These are phyloP conservation scores for Diarsia mendica DNA, from an alignment of 2,888 invertebrate genomes.

Conservation along the genomic window DNA sequence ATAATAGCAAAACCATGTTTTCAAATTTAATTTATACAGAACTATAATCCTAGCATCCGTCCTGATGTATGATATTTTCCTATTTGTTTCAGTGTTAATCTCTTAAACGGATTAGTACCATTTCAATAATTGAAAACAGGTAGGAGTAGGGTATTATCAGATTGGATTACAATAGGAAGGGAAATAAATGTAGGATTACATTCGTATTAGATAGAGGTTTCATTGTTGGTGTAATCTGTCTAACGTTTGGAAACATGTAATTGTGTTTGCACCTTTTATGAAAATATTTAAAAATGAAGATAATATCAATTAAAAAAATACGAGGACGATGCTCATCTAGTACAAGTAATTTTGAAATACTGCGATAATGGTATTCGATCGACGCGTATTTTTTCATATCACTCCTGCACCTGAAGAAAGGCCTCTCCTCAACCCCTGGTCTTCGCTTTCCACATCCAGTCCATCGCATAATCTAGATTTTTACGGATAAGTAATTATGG, in stretches of 20 bases:
- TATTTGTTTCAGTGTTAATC: slow-evolving; percentile 72
- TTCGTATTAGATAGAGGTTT: slow-evolving; percentile 15
- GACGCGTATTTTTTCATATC: neutral
- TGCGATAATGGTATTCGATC: neutral
- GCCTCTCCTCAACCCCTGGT: neutral
- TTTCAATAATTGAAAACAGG: slow-evolving; percentile 67
- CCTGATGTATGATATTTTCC: slow-evolving; percentile 67
- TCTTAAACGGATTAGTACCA: slow-evolving; percentile 68
- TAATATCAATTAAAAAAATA: too few species aligned
- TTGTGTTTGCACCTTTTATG: neutral
- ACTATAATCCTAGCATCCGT: slow-evolving; percentile 56
- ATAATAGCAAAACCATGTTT: slow-evolving; percentile 60
- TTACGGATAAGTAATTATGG: neutral
- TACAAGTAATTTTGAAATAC: neutral
- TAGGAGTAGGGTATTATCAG: slow-evolving; percentile 41
- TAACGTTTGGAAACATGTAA: neutral
- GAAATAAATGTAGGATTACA: slow-evolving; percentile 33
- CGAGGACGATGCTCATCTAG: too few species aligned
- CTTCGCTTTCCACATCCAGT: neutral
- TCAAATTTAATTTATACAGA: slow-evolving; percentile 61
- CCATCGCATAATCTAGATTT: neutral
- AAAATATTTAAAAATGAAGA: too few species aligned
- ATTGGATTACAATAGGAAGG: slow-evolving; percentile 46
- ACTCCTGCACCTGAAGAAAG: neutral
- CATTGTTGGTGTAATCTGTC: neutral